Conservation (phyloP, 2,888 invertebrate species). For the Sericinus montela region DNA sequence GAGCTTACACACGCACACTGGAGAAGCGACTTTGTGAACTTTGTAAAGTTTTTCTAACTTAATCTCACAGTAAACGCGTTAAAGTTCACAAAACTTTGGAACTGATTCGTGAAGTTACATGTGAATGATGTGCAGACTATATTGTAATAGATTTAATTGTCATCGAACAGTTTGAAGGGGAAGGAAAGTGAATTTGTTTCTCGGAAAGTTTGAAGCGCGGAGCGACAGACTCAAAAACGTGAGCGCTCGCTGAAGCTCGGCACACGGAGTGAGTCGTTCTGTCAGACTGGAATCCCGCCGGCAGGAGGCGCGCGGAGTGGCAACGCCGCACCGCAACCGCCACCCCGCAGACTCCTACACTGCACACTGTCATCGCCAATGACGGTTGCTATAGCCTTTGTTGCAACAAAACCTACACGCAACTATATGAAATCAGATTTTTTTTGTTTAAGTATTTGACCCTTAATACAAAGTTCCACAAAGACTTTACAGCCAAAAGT, state of each 20-base stretch:
- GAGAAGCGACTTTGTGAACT: slow-evolving; percentile 39
- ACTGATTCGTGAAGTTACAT: slow-evolving; percentile 16
- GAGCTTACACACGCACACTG: slow-evolving; percentile 49
- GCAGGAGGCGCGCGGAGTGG: not conserved
- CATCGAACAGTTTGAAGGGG: not conserved
- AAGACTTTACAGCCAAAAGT: too few species aligned
- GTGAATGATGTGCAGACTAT: not conserved
- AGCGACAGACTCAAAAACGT: not conserved
- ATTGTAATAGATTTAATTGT: not conserved
- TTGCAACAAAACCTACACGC: not conserved
- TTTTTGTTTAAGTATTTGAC: too few species aligned
- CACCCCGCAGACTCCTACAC: slow-evolving; percentile 6
- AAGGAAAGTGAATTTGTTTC: not conserved
- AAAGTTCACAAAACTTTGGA: slow-evolving; percentile 30
- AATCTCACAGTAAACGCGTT: slow-evolving; percentile 30
- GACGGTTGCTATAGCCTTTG: slow-evolving; percentile 1
- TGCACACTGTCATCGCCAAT: not conserved
- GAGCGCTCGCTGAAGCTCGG: not conserved
- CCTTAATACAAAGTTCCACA: too few species aligned
- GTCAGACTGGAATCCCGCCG: not conserved
- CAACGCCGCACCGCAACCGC: slow-evolving; percentile 1
- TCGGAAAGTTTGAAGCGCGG: slow-evolving; percentile 8
- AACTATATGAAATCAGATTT: too few species aligned
- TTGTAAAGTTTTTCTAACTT: slow-evolving; percentile 57
- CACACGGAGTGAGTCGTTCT: not conserved